Conservation (phyloP, 1,140 invertebrate species). For the Probaryconus sp. region DNA sequence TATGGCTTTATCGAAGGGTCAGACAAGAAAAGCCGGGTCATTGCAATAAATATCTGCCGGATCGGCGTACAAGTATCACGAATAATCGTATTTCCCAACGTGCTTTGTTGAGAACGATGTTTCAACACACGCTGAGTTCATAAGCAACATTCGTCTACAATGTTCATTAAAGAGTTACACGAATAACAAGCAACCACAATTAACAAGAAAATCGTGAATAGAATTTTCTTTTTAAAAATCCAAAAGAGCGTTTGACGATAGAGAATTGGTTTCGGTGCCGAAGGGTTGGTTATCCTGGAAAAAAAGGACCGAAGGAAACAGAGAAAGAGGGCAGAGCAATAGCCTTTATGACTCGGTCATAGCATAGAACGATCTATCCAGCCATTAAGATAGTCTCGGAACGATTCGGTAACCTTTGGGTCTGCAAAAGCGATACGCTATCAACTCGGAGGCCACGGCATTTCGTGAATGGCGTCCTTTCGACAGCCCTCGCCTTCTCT, state of each 20-base stretch:
- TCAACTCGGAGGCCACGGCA: conserved; percentile 73
- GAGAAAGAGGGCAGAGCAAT: conserved; percentile 74
- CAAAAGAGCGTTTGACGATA: conserved; percentile 51
- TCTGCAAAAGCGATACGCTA: conserved; percentile 78
- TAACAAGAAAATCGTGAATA: background rate
- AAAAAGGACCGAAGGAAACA: conserved; percentile 59
- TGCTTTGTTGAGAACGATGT: background rate
- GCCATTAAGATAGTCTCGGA: conserved; percentile 79
- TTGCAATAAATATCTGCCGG: conserved; percentile 16
- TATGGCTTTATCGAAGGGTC: conserved; percentile 19
- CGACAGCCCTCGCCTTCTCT: conserved; percentile 50
- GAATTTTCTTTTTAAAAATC: background rate
- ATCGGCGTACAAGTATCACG: conserved; percentile 2
- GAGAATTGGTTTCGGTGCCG: conserved; percentile 56
- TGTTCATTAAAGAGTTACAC: background rate
- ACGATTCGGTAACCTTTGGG: conserved; percentile 79
- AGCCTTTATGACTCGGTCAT: conserved; percentile 79
- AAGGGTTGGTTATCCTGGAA: conserved; percentile 49
- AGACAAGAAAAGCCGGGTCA: conserved; percentile 9
- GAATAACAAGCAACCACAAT: background rate
- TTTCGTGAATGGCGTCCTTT: conserved; percentile 71
- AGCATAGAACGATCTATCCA: conserved; percentile 79
- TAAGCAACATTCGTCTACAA: background rate
- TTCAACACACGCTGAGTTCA: background rate
- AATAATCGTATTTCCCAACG: background rate